Base-by-base conservation (phyloP, 2,888 invertebrate species). In the Cerceris rybyensis region DNA sequence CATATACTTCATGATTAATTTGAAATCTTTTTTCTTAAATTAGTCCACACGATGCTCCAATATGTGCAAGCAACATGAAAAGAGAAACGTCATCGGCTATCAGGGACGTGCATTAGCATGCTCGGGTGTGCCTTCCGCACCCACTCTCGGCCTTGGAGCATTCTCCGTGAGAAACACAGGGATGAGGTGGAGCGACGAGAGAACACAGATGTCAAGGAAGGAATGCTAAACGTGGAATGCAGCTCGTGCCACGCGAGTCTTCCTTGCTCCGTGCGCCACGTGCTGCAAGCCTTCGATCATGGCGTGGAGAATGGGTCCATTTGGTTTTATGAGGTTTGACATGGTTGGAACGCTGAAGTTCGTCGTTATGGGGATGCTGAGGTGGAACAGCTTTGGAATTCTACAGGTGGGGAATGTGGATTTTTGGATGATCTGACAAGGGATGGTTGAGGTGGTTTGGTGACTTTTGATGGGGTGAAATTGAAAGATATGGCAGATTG, bases 71-170 rank as follows among this genome's bases (percentile, higher is more conserved):
- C 50, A 7, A 50, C 50, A 1, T 17, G 11, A 8, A 73, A 80
- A 65, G 66, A 65, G 80, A 54, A 80, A 67, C 84, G 78, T 83
- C 76, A 79, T 84, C 77, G 72, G 60, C 59, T 81, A 84, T 84
- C 84, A 84, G 77, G 82, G 76, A 59, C 80, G 78, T 55, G 63
- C 70, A 83, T 85, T 85, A 85, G 83, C 78, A 85, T 85, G 83
- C 80, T 78, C 80, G 82, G 85, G 86, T 83, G 86, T 84, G 86
- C 77, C 86, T 83, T 82, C 82, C 86, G 86, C 83, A 83, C 86
- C 86, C 81, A 85, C 85, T 76, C 54, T 58, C 76, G 79, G 75
- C 86, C 86, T 86, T 86, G 83, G 59, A 72, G 46, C 66, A 73
- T 67, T 78, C 73, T 64, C 64, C 73, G 80, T 70, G 81, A 65